phyloP scores from a whole-genome alignment of 2,113 vertebrate species.

The Ameiurus melas region DNA sequence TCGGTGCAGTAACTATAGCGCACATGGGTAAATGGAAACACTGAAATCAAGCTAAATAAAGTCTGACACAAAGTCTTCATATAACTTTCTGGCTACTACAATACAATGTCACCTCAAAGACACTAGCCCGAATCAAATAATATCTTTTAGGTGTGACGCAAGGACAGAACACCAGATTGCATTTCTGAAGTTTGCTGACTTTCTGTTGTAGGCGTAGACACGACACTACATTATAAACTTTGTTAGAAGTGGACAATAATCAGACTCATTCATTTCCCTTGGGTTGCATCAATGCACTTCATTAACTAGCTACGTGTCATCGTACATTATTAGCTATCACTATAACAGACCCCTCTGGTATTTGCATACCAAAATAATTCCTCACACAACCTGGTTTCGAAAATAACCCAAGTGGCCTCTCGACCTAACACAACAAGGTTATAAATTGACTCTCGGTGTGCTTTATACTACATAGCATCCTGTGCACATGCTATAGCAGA shows the following conservation, averaged over 20 bases:
- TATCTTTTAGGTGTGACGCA: neutral
- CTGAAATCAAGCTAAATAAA: neutral
- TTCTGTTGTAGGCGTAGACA: neutral
- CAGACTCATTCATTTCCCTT: neutral
- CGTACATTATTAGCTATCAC: neutral
- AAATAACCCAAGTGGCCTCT: neutral
- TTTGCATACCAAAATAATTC: neutral
- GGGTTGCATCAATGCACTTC: neutral
- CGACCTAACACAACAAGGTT: neutral
- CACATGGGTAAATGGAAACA: neutral
- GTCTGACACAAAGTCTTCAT: neutral
- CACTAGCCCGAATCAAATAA: neutral
- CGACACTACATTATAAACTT: neutral
- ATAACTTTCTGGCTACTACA: neutral
- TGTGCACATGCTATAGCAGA: too few species aligned
- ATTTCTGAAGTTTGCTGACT: neutral
- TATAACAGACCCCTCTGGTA: neutral
- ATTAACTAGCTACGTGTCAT: neutral
- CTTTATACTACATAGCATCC: too few species aligned
- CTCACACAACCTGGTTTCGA: neutral
- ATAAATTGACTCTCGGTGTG: too few species aligned
- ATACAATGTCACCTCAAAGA: neutral
- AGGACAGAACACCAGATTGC: neutral
- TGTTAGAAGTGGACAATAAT: neutral
- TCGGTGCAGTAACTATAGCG: neutral